Conservation (phyloP, 1,140 invertebrate species). For the Ladona fulva region DNA sequence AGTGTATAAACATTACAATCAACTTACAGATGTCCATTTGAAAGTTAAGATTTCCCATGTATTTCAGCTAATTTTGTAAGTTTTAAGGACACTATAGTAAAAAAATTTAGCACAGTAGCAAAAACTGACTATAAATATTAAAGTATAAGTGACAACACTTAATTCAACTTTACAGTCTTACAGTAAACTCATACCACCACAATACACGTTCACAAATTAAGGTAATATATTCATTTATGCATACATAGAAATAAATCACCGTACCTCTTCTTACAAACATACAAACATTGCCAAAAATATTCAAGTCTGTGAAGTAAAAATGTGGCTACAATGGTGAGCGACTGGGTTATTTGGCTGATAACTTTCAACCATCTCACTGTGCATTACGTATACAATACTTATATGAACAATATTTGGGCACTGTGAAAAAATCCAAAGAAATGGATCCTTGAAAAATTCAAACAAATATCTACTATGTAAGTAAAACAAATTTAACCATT, state of each 20-base stretch:
- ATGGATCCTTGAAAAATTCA: neutral
- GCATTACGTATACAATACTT: neutral
- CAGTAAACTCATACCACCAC: neutral
- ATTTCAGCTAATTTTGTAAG: slow-evolving; percentile 7
- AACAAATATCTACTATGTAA: neutral
- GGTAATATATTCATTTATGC: neutral
- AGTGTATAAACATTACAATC: neutral
- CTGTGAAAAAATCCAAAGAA: neutral
- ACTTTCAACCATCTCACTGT: neutral
- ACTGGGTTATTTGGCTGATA: neutral
- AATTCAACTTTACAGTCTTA: slow-evolving; percentile 10
- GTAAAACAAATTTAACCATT: neutral
- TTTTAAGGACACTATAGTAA: neutral
- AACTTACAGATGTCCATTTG: neutral
- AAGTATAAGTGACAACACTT: neutral
- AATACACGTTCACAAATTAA: neutral
- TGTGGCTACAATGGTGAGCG: neutral
- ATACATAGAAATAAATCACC: neutral
- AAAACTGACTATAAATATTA: slow-evolving; percentile 6
- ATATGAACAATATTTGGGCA: neutral
- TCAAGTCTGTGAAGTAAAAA: slow-evolving; percentile 1
- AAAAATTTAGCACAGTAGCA: neutral
- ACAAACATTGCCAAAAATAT: slow-evolving; percentile 1
- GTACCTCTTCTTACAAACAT: neutral
- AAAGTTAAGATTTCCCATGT: neutral